Base-by-base conservation (phyloP, 2,888 invertebrate species). In the Hyppa rectilinea region DNA sequence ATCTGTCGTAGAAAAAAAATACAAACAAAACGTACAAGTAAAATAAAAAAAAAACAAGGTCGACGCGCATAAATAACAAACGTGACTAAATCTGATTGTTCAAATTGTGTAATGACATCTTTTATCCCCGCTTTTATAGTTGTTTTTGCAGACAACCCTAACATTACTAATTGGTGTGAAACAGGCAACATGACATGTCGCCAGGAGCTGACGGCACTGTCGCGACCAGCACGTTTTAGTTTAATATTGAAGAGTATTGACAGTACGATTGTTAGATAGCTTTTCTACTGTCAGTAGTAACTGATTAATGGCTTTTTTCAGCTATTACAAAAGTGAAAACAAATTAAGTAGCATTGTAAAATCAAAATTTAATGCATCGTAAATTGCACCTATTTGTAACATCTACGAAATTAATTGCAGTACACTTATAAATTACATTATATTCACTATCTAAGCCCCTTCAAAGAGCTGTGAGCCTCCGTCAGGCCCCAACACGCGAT, bases 401-500 rank as follows among this genome's bases (percentile, higher is more conserved):
- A 43, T 26, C 20, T 43, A 53, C 73, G 23, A 50, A 77, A 20
- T 66, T 43, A 36, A 17, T 49, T 36, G 14, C 50, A 63, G 45
- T 53, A 64, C 26, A 45, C 10, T 65, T 40, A 29, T 29, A 45
- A n/a, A 63, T 53, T 23, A 34, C 38, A 56, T 52, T 73, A 2
- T 29, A 47, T 23, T 53, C n/a, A 56, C 9, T 31, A n/a, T 53
- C 17, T 43, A 43, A 43, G 31, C 17, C 17, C 38, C 12, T 49
- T 47, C 52, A 47, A 45, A 65, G 26, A 36, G 26, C 23, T 20
- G 26, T 7, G 55, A n/a, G 47, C 34, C 43, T 40, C 12, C 23
- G 14, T 60, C 29, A 38, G 59, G 26, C 49, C 20, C n/a, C 17
- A 36, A 53, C 64, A 66, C 65, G 59, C 62, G 63, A 82, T 66